Evolutionary conservation across 2,797 vertebrate genomes (phyloP).

Genomic region (Nyctibius grandis): DNA sequence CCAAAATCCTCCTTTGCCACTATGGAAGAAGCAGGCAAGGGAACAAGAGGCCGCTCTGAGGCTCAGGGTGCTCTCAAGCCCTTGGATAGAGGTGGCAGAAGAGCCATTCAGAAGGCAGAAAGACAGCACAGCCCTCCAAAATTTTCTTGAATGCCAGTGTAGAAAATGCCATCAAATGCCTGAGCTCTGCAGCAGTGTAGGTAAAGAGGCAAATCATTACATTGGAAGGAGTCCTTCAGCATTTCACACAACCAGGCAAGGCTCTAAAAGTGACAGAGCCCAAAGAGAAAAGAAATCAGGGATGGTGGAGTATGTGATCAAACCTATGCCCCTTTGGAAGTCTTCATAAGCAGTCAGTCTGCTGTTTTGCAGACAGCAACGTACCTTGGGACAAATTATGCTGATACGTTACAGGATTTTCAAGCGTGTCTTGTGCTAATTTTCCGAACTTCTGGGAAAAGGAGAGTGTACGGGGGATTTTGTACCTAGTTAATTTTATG

Average conservation of each 20-base stretch:
- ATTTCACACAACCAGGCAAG: background rate
- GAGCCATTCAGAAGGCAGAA: background rate
- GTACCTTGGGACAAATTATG: background rate
- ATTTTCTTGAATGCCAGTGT: background rate
- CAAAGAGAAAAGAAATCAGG: background rate
- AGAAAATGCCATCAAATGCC: background rate
- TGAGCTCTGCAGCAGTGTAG: background rate
- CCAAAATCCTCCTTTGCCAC: background rate
- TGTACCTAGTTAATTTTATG: constrained; percentile 14
- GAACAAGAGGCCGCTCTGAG: background rate
- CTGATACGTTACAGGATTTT: background rate
- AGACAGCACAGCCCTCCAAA: background rate
- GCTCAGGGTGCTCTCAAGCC: background rate
- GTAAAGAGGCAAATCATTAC: background rate
- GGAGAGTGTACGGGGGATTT: background rate
- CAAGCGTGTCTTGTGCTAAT: background rate
- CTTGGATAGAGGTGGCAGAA: background rate
- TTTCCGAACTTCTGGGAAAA: background rate
- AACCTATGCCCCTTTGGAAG: background rate
- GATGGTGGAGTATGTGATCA: background rate
- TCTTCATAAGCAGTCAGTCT: background rate
- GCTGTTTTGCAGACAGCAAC: background rate
- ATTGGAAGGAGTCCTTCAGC: accelerated
- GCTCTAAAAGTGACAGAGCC: background rate
- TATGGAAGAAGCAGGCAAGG: background rate